Base-by-base conservation (phyloP, 2,888 invertebrate genomes). In the Sesia bembeciformis region DNA sequence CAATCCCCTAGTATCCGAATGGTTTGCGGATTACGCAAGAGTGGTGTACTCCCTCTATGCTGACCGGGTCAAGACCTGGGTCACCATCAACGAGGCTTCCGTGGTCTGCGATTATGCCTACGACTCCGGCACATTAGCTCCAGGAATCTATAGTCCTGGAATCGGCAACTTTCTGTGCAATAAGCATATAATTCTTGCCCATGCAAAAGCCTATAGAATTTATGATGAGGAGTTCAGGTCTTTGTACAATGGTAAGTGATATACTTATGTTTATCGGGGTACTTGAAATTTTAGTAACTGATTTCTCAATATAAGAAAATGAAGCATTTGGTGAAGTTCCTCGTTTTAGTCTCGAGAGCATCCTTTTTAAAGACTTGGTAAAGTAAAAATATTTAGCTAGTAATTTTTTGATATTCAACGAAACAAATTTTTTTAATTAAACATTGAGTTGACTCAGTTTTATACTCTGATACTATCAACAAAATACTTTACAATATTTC, bases 41-140 rank as follows among this genome's bases (percentile, higher is more conserved):
- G 65, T 93, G 0, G 76, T 90, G 0, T 91, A 87, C 67, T 78
- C 82, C 3, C 80, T 91, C 58, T 93, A 84, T 61, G 93, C 91
- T 0, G 91, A 91, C 63, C 88, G 92, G 23, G 92, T 94, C 2
- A 91, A 90, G 70, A 76, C 84, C 49, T 95, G 94, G 94, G 87
- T 93, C 0, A 95, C 95, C 0, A 89, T 95, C 55, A 95, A 95
- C 70, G 95, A 95, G 65, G 94, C 94, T 0, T 69, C 74, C 39
- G 59, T 80, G 1, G 62, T 86, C 3, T 90, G 90, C 57, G 78
- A 81, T 7, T 55, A 58, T 0, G 74, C 76, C 0, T 91, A 90
- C 60, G 84, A 80, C 39, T 70, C 76, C 0, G 84, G 79, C 1
- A 66, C 66, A 8, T 65, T 86, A 59, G 90, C 91, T 0, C 72